These are phyloP conservation scores for Tanypteryx hageni DNA, from an alignment of 2,888 invertebrate genomes.

Conservation along the genomic window DNA sequence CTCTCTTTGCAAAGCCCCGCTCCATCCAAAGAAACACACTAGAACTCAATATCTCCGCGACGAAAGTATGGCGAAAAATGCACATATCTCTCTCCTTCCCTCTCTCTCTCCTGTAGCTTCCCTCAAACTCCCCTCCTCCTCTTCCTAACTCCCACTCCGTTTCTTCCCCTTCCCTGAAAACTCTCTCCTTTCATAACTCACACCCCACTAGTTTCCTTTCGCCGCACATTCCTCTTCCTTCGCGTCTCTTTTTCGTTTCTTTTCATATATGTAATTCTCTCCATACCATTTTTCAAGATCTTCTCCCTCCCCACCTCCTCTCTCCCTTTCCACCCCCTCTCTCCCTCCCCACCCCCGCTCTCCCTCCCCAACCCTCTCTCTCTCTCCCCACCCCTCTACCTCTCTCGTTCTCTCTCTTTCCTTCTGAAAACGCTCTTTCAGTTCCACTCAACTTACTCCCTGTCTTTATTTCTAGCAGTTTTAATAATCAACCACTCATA, in stretches of 20 bases:
- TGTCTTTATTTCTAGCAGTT: too few relatives aligned
- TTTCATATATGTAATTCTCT: not conserved
- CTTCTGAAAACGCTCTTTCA: too few relatives aligned
- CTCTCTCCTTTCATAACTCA: not conserved
- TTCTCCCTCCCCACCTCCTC: not conserved
- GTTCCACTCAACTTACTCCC: too few relatives aligned
- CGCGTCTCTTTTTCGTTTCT: too few relatives aligned
- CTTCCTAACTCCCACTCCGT: not conserved
- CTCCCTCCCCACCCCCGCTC: too few relatives aligned
- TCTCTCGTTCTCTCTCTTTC: not conserved
- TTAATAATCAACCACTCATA: too few relatives aligned
- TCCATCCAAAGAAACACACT: too few relatives aligned
- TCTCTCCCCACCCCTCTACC: not conserved
- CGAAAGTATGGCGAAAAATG: not conserved
- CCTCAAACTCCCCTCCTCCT: too few relatives aligned
- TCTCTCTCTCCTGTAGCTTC: not conserved
- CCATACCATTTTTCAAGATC: conserved; percentile 5
- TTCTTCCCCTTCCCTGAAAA: not conserved
- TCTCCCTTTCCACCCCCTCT: not conserved
- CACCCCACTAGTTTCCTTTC: not conserved
- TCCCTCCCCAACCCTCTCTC: not conserved
- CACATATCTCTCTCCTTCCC: not conserved
- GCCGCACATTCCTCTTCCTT: too few relatives aligned
- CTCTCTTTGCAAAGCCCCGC: too few relatives aligned
- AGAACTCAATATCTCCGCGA: too few relatives aligned